Evolutionary conservation across 2,113 vertebrate genomes (phyloP).

Genomic region (Speoplatyrhinus poulsoni): DNA sequence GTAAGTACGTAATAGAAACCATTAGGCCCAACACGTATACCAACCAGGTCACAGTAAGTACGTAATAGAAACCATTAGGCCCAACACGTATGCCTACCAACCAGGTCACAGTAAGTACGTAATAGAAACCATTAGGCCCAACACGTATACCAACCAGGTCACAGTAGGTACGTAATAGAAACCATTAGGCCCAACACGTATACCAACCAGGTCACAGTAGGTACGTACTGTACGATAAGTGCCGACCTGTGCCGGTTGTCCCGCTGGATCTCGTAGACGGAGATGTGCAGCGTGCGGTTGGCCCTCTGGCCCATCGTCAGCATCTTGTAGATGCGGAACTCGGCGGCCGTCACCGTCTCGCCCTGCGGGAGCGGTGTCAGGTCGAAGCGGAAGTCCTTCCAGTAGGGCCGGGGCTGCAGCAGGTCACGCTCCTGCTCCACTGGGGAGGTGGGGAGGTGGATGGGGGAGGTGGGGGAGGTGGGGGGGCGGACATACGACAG

Average conservation of each 20-base stretch:
- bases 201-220: neutral
- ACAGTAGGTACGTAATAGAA: no score
- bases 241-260: constrained; percentile 83
- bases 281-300: constrained; percentile 88
- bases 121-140: no score
- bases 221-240: neutral
- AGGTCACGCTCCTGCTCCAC: constrained; percentile 88
- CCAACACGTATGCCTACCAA: no score
- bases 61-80: no score
- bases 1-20: neutral
- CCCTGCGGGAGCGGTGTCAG: constrained; percentile 88
- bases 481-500: neutral
- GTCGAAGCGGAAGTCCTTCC: constrained; percentile 97
- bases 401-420: constrained; percentile 85
- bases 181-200: neutral
- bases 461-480: neutral
- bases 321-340: constrained; percentile 93
- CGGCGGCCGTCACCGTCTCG: constrained; percentile 86
- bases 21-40: neutral
- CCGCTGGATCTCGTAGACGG: constrained; percentile 85
- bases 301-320: constrained; percentile 70
- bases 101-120: no score
- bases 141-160: no score
- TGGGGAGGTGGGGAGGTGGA: constrained; percentile 52
- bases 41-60: no score